Base-by-base conservation (phyloP, 2,888 invertebrate genomes). In the Ornithoptera priamus region DNA sequence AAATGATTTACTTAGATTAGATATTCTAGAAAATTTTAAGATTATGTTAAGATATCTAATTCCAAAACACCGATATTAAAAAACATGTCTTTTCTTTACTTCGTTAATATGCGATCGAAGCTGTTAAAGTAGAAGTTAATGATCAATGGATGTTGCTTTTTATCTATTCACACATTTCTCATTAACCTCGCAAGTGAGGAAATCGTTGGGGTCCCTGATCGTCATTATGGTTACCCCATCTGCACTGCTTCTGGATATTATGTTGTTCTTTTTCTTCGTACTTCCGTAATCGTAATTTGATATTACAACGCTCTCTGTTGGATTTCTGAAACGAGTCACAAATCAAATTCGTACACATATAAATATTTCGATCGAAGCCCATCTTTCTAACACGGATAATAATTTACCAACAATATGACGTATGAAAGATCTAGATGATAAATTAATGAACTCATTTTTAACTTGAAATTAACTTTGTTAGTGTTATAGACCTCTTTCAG, bases 281-380 rank as follows among this genome's bases (percentile, higher is more conserved):
- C 86, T 89, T 80, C 90, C 89, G 78, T 89, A 90, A 72, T 93
- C 93, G 85, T 90, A 92, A 82, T 92, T 92, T 59, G 93, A 91
- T 76, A 92, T 91, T 75, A 93, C 93, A 69, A 93, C 89, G 75
- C 91, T 92, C 77, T 92, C 92, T 84, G 92, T 90, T 39, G 89
- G 87, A 72, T 92, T 92, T 85, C 92, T 92, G 89, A 66, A 85
- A 86, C 76, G 77, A 57, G 57, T 57, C 18, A 57, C 57, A 18
- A 80, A 81, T 80, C 82, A 82, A 84, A 81, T 86, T 80, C 57
- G 86, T 56, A 39, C 7, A 39, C 39, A 39, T 10, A 39, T 8
- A 39, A 8, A 10, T 39, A 39, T 39, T 39, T 39, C 10, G 10
- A 39, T 1, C 6, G 39, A 39, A 39, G 39, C 39, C 39, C 0